Percentiles rank a stretch among this genome's conserved stretches.
These are phyloP conservation scores for Brachystomella parvula DNA, from an alignment of 1,140 invertebrate species.

Conservation along the genomic window DNA sequence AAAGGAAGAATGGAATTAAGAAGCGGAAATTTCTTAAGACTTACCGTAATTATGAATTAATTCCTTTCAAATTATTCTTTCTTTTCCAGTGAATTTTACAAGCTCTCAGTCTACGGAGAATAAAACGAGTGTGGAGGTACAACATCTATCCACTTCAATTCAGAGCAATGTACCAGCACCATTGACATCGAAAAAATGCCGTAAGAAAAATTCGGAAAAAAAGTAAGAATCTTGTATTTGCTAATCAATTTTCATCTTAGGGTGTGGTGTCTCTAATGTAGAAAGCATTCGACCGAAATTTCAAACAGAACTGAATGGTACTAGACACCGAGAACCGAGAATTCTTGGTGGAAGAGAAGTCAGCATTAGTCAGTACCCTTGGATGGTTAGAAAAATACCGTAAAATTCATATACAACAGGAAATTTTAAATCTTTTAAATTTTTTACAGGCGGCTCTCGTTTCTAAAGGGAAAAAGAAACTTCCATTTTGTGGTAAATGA, in stretches of 20 bases:
- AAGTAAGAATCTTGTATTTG: background rate
- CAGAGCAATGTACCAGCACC: background rate
- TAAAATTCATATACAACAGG: background rate
- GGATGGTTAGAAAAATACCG: conserved; percentile 59
- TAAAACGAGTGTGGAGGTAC: background rate
- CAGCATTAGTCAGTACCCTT: conserved; percentile 69
- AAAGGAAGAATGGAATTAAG: too few species aligned
- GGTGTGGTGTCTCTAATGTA: conserved; percentile 4
- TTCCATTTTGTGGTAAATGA: conserved; percentile 38
- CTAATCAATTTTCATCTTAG: background rate
- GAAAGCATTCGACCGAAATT: background rate
- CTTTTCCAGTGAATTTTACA: conserved; percentile 8
- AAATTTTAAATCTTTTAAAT: conserved; percentile 25
- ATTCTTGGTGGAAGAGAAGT: conserved; percentile 65
- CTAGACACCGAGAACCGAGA: background rate
- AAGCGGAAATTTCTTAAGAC: too few species aligned
- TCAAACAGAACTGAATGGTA: background rate
- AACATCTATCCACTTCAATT: background rate
- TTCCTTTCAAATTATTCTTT: background rate
- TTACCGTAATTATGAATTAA: too few species aligned
- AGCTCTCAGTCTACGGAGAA: background rate
- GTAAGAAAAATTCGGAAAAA: conserved; percentile 1
- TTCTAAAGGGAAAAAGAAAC: conserved; percentile 12
- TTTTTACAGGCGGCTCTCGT: conserved; percentile 24
- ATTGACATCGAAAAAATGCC: background rate